These are phyloP conservation scores for Nephrotoma appendiculata DNA, from an alignment of 2,888 invertebrate genomes.

Conservation along the genomic window DNA sequence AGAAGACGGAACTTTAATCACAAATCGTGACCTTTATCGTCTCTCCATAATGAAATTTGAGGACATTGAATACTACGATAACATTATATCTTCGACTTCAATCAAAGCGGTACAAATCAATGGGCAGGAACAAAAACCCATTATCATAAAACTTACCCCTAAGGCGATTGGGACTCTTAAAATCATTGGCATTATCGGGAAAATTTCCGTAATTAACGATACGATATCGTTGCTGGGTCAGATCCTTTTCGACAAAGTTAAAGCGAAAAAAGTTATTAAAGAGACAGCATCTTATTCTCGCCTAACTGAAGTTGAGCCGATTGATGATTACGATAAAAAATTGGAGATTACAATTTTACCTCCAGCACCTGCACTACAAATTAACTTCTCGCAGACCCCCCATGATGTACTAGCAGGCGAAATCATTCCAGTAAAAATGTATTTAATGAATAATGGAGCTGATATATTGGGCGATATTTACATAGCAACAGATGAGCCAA, in stretches of 20 bases:
- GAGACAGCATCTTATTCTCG: not conserved
- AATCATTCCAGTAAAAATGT: slow-evolving; percentile 46
- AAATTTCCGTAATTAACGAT: slow-evolving; percentile 25
- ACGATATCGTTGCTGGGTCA: slow-evolving; percentile 25
- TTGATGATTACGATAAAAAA: slow-evolving; percentile 41
- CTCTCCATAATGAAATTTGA: not conserved
- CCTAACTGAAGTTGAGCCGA: slow-evolving; percentile 4
- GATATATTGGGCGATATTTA: slow-evolving; percentile 42
- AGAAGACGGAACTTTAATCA: slow-evolving; percentile 29
- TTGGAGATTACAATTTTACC: slow-evolving; percentile 62
- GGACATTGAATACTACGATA: slow-evolving; percentile 9
- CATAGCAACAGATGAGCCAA: slow-evolving; percentile 36
- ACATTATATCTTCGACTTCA: slow-evolving; percentile 22
- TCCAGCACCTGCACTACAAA: slow-evolving; percentile 68
- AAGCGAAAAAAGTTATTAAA: slow-evolving; percentile 18
- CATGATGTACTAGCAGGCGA: slow-evolving; percentile 55
- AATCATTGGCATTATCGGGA: slow-evolving; percentile 52
- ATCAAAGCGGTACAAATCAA: slow-evolving; percentile 23
- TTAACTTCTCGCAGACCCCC: slow-evolving; percentile 47
- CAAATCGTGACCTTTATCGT: slow-evolving; percentile 30
- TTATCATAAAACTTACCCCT: slow-evolving; percentile 60
- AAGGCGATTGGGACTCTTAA: slow-evolving; percentile 55
- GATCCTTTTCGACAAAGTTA: slow-evolving; percentile 26
- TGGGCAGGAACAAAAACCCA: slow-evolving; percentile 37
- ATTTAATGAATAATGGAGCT: slow-evolving; percentile 48